Conservation (phyloP, 1,140 invertebrate species). For the Spodoptera frugiperda region DNA sequence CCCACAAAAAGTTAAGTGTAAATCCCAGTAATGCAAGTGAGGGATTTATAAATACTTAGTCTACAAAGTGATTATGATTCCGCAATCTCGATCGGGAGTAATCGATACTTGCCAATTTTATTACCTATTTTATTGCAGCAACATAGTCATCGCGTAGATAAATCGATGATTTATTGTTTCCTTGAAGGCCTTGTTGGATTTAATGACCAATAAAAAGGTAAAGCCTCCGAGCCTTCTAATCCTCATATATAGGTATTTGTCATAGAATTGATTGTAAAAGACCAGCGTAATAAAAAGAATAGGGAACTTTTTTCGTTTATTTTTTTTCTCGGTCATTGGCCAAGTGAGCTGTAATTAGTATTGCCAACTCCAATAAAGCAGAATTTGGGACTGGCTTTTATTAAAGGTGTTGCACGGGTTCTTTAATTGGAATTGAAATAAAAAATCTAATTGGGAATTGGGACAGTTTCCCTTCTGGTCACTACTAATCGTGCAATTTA, state of each 20-base stretch:
- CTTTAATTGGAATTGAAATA: slow-evolving; percentile 19
- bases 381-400: slow-evolving; percentile 26
- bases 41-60: too few relatives aligned
- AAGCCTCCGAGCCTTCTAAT: slow-evolving; percentile 15
- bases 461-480: too few relatives aligned
- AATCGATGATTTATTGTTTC: slow-evolving; percentile 60
- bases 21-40: too few relatives aligned
- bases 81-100: slow-evolving; percentile 30
- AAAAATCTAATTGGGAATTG: background rate
- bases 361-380: slow-evolving; percentile 35
- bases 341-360: slow-evolving; percentile 32
- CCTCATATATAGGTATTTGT: slow-evolving; percentile 15
- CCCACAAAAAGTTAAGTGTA: too few relatives aligned
- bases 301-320: slow-evolving; percentile 7
- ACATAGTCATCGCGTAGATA: slow-evolving; percentile 54
- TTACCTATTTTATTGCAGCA: slow-evolving; percentile 50
- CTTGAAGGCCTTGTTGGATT: slow-evolving; percentile 54
- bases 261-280: slow-evolving; percentile 42
- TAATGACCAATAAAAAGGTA: slow-evolving; percentile 58
- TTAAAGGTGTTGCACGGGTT: slow-evolving; percentile 18
- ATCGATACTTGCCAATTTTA: slow-evolving; percentile 45
- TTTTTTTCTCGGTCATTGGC: slow-evolving; percentile 11
- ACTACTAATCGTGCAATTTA: too few relatives aligned
- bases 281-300: slow-evolving; percentile 52
- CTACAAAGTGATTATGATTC: slow-evolving; percentile 29